These are phyloP conservation scores for Antheraea assamensis DNA, from an alignment of 2,888 invertebrate genomes.

Conservation along the genomic window DNA sequence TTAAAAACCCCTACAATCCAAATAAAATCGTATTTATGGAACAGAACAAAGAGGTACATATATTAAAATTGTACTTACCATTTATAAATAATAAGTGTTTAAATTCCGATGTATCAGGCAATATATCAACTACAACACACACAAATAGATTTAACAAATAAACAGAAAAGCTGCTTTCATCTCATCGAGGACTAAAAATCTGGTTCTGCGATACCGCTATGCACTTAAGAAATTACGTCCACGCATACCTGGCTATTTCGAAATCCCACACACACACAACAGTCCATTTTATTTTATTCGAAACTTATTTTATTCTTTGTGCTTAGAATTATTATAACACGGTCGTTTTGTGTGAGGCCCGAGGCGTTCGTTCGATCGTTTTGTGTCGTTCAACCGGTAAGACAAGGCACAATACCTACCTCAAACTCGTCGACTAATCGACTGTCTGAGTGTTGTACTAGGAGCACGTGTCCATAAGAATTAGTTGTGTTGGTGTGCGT, in stretches of 20 bases:
- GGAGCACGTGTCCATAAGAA: conserved; percentile 51
- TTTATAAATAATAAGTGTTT: conserved; percentile 19
- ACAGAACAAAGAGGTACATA: not conserved
- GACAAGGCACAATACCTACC: conserved; percentile 65
- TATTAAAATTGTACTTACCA: conserved; percentile 38
- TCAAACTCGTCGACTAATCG: conserved; percentile 60
- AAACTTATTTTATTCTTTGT: conserved; percentile 29
- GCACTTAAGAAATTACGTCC: conserved; percentile 49
- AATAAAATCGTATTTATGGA: not conserved
- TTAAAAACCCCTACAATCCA: not conserved
- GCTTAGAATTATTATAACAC: conserved; percentile 30
- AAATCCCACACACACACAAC: conserved; percentile 40
- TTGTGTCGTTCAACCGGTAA: conserved; percentile 69
- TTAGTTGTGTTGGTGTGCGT: conserved; percentile 46
- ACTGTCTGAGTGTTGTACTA: conserved; percentile 44
- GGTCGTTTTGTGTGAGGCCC: conserved; percentile 54
- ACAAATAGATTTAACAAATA: conserved; percentile 42
- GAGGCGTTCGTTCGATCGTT: conserved; percentile 75
- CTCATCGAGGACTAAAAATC: conserved; percentile 58
- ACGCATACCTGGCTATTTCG: conserved; percentile 41
- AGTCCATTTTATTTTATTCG: conserved; percentile 29
- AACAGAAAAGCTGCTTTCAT: conserved; percentile 53
- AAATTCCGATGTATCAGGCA: conserved; percentile 19
- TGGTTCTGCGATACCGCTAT: conserved; percentile 69
- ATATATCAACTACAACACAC: conserved; percentile 17